These are phyloP conservation scores for Lichenostomus cassidix DNA, from an alignment of 2,113 vertebrate species.

Conservation along the genomic window DNA sequence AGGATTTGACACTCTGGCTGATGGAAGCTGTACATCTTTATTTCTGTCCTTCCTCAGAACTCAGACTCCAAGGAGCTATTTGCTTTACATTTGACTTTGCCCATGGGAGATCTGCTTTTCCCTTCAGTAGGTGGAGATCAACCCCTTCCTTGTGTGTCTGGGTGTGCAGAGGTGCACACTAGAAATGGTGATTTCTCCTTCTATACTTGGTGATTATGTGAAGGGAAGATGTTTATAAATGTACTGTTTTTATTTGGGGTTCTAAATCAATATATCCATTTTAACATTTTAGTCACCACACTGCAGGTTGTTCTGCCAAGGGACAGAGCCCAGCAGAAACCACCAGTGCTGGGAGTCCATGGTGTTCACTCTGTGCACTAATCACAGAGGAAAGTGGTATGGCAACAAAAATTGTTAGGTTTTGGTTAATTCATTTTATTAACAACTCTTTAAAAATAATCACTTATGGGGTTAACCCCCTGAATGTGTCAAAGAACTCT, in stretches of 20 bases:
- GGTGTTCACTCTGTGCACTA: not conserved
- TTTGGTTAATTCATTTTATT: not conserved
- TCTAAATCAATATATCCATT: not conserved
- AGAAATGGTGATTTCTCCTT: not conserved
- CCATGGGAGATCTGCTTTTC: not conserved
- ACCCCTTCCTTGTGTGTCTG: not conserved
- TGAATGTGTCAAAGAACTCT: not conserved
- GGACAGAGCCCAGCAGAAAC: not conserved
- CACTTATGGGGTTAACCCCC: rapidly evolving
- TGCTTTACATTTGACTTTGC: constrained; percentile 23
- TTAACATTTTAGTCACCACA: not conserved
- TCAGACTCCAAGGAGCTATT: constrained; percentile 27
- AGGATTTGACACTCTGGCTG: not conserved
- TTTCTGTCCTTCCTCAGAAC: not conserved
- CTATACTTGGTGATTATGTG: not conserved
- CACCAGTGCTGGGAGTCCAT: not conserved
- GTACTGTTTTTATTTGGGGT: not conserved
- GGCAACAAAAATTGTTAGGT: not conserved
- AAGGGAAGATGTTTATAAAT: not conserved
- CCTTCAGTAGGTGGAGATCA: not conserved
- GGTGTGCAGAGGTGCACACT: rapidly evolving
- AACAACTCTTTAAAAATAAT: not conserved
- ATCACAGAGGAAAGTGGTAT: not conserved
- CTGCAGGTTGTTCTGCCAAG: not conserved
- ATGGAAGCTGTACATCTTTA: not conserved